These are phyloP conservation scores for Yponomeuta evonymella DNA, from an alignment of 2,888 invertebrate genomes.

Conservation along the genomic window DNA sequence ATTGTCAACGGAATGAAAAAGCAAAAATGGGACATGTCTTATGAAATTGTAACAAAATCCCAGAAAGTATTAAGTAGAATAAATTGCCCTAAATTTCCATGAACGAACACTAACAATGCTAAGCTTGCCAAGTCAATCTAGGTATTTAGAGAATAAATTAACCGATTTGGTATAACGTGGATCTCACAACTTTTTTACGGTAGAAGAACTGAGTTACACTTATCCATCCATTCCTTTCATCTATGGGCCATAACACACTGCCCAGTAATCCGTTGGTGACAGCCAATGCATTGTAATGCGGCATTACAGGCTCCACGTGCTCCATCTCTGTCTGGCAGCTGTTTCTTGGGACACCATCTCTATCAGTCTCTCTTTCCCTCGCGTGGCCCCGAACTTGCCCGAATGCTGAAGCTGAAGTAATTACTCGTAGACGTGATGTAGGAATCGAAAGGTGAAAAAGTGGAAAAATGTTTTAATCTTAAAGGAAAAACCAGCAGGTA, in stretches of 20 bases:
- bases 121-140: too few species aligned
- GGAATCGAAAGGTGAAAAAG: background rate
- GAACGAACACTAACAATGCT: too few species aligned
- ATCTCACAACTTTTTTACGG: too few species aligned
- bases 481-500: background rate
- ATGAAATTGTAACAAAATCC: too few species aligned
- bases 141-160: too few species aligned
- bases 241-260: background rate
- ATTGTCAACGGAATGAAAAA: too few species aligned
- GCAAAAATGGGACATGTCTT: too few species aligned
- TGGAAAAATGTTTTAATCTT: background rate
- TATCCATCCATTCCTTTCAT: background rate
- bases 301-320: background rate
- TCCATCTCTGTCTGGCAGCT: background rate
- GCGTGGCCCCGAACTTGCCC: background rate
- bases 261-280: background rate
- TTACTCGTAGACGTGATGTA: background rate
- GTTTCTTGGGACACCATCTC: background rate
- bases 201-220: background rate
- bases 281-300: slow-evolving; percentile 1
- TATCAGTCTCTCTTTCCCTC: background rate
- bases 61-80: too few species aligned
- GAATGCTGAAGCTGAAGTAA: background rate
- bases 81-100: too few species aligned
- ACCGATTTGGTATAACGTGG: too few species aligned